phyloP scores from a whole-genome alignment of 2,797 vertebrate species.

The Cuniculus paca region DNA sequence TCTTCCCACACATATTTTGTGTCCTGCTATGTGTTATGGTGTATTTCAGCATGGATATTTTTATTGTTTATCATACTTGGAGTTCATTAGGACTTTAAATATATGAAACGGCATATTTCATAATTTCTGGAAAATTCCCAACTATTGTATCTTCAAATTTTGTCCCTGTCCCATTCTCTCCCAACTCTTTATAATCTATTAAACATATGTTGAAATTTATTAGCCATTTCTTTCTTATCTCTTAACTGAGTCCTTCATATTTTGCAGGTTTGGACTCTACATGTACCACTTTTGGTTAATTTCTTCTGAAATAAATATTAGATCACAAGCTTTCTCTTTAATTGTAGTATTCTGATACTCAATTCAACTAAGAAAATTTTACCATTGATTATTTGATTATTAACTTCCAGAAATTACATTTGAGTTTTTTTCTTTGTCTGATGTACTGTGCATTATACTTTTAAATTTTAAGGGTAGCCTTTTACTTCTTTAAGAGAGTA shows the following conservation, averaged over 20 bases:
- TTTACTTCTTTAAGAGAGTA: background rate
- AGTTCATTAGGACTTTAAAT: background rate
- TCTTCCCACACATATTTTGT: background rate
- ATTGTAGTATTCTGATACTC: background rate
- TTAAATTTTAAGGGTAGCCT: background rate
- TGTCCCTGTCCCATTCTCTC: background rate
- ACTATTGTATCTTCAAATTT: background rate
- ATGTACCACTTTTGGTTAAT: background rate
- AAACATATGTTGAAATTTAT: background rate
- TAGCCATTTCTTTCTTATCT: background rate
- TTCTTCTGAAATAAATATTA: background rate
- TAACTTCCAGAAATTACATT: background rate
- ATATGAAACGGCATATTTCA: background rate
- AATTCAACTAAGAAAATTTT: background rate
- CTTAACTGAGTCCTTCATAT: background rate
- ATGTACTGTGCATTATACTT: background rate
- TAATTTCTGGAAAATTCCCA: slow-evolving; percentile 2
- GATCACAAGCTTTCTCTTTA: background rate
- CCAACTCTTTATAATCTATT: background rate
- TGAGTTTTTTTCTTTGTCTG: background rate
- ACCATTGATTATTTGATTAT: background rate
- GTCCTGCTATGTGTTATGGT: background rate
- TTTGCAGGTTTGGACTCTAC: background rate
- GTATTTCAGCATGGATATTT: background rate
- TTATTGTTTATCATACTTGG: background rate